Evolutionary conservation across 2,888 invertebrate genomes (phyloP).

Genomic region (Nomada ruficornis): DNA sequence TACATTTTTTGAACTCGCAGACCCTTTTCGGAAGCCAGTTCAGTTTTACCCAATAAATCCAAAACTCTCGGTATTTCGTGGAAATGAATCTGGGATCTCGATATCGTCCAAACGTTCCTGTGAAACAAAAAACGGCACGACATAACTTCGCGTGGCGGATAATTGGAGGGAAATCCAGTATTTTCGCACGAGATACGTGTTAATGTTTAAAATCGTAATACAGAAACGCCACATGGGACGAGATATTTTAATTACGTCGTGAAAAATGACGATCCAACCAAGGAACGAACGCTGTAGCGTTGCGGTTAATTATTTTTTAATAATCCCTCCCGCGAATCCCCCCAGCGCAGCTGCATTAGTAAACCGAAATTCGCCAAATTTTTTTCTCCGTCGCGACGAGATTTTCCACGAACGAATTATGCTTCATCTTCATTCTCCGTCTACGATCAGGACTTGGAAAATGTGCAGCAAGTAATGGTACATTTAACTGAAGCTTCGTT

Average conservation of each 20-base stretch:
- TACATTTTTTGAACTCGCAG: no score
- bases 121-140: neutral
- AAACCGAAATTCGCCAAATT: constrained; percentile 8
- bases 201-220: constrained; percentile 8
- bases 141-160: neutral
- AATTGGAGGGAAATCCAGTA: constrained; percentile 13
- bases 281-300: neutral
- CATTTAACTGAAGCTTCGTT: no score
- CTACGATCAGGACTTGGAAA: no score
- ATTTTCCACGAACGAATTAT: neutral
- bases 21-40: no score
- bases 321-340: constrained; percentile 14
- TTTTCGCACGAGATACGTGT: neutral
- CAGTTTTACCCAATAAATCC: neutral
- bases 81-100: neutral
- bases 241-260: constrained; percentile 12
- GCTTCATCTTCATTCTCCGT: neutral
- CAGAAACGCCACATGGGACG: constrained; percentile 4
- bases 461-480: neutral
- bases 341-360: neutral
- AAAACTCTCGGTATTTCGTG: neutral
- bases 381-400: no score
- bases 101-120: neutral
- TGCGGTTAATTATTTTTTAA: constrained; percentile 37
- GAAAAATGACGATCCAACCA: no score